Conservation (phyloP, 2,888 invertebrate species). For the Frankliniella intonsa region DNA sequence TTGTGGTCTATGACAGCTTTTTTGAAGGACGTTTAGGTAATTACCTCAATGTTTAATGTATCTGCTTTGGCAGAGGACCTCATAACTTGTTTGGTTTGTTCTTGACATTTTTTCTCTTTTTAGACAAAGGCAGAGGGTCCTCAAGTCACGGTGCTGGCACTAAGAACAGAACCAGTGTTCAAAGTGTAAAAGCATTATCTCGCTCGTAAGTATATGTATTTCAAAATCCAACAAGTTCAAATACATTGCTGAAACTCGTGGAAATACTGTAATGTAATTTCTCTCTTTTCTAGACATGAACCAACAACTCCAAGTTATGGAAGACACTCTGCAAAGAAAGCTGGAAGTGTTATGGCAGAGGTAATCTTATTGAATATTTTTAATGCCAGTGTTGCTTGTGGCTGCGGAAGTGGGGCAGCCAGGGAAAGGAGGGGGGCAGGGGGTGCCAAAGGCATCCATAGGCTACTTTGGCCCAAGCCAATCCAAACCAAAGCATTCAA, state of each 20-base stretch:
- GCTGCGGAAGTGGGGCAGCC: too few species aligned
- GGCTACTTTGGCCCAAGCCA: too few species aligned
- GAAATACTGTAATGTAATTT: neutral
- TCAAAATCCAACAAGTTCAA: neutral
- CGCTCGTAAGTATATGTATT: neutral
- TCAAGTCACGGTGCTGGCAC: neutral
- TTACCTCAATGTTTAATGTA: constrained; percentile 27
- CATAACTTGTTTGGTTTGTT: neutral
- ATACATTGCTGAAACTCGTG: neutral
- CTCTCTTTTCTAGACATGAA: constrained; percentile 29
- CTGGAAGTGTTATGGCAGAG: constrained; percentile 37
- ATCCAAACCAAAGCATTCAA: too few species aligned
- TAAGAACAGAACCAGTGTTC: neutral
- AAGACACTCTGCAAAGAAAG: constrained; percentile 38
- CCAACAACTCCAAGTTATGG: constrained; percentile 33
- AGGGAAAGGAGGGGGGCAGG: too few species aligned
- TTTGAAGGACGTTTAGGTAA: constrained; percentile 50
- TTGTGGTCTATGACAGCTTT: constrained; percentile 79
- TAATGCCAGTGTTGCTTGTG: too few species aligned
- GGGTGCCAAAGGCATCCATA: too few species aligned
- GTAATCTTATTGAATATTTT: constrained; percentile 29
- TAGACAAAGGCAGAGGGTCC: neutral
- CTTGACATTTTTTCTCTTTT: neutral
- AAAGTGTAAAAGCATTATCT: neutral
- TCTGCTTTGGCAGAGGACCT: neutral